These are phyloP conservation scores for Drosophila putrida DNA, from an alignment of 2,888 invertebrate genomes.

Conservation along the genomic window DNA sequence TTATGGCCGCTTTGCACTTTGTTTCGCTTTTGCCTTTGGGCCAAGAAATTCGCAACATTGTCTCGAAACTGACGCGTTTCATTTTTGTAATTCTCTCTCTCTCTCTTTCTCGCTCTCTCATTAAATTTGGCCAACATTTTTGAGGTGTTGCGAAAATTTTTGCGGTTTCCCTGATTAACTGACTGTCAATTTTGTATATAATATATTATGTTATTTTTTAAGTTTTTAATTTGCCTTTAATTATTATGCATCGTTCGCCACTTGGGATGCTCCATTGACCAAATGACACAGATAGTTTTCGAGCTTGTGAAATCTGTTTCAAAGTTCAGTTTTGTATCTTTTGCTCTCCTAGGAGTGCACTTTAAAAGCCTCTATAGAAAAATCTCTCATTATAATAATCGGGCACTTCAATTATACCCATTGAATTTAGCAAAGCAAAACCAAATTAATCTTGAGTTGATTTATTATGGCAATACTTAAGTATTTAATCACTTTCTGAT, in stretches of 20 bases:
- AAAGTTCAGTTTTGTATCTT: conserved; percentile 4
- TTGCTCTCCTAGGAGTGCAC: conserved; percentile 3
- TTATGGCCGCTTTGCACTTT: conserved; percentile 35
- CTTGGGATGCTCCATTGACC: conserved; percentile 57
- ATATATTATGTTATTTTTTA: neutral
- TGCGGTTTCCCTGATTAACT: conserved; percentile 55
- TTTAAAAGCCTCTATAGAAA: neutral
- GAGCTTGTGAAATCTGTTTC: conserved; percentile 23
- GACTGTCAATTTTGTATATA: conserved; percentile 24
- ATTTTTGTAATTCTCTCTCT: conserved; percentile 25
- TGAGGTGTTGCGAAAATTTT: conserved; percentile 54
- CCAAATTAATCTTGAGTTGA: conserved; percentile 1
- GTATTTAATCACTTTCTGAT: neutral
- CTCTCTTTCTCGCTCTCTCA: conserved; percentile 15
- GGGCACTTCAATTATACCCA: conserved; percentile 9
- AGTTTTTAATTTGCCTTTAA: conserved; percentile 42
- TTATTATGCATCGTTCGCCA: conserved; percentile 54
- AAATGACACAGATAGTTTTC: conserved; percentile 29
- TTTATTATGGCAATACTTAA: conserved; percentile 15
- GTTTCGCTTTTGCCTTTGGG: conserved; percentile 46
- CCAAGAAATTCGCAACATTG: conserved; percentile 66
- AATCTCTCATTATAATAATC: conserved; percentile 2
- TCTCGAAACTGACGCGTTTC: conserved; percentile 41
- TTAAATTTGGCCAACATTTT: conserved; percentile 50
- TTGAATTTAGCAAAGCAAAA: conserved; percentile 5